Evolutionary conservation across 2,113 vertebrate species (phyloP).

Genomic region (crab-eating macaque (Macaca fascicularis)): T2T-MFA8v1.1 NC_088387.1:118194001-118194500

Average conservation of each 20-base stretch:
- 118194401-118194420: background rate
- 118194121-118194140: background rate
- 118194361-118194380: background rate
- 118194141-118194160: background rate
- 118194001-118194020: no score
- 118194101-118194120: background rate
- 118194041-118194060: no score
- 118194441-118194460: background rate
- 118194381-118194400: background rate
- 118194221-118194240: rapidly evolving
- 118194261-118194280: background rate
- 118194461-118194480: background rate
- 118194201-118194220: background rate
- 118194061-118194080: background rate
- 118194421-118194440: background rate
- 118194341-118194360: background rate
- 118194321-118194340: background rate
- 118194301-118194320: background rate
- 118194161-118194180: background rate
- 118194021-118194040: background rate
- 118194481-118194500: background rate
- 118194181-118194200: background rate
- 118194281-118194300: rapidly evolving
- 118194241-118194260: no score
- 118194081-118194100: background rate